Conservation (phyloP, 2,888 invertebrate species). For the Perizoma flavofasciatum region DNA sequence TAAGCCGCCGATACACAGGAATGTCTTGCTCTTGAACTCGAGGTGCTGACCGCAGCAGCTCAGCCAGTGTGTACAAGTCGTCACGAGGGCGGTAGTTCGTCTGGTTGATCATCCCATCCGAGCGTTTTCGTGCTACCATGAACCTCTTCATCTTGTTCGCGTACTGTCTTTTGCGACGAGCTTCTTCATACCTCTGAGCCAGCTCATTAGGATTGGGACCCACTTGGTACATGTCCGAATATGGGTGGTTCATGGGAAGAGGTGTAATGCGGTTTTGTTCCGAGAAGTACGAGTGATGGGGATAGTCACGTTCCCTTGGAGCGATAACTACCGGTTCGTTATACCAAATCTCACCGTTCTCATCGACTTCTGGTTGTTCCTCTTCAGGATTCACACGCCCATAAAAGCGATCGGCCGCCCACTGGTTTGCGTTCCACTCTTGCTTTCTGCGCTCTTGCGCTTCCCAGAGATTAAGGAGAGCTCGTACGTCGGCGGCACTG, state of each 20-base stretch:
- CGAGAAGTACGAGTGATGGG: conserved; percentile 75
- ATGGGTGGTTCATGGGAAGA: conserved; percentile 56
- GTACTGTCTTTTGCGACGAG: conserved; percentile 77
- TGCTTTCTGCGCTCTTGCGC: conserved; percentile 82
- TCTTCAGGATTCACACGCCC: conserved; percentile 72
- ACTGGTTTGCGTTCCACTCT: conserved; percentile 75
- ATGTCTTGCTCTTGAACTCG: conserved; percentile 82
- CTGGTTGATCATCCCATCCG: conserved; percentile 71
- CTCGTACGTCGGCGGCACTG: conserved; percentile 85
- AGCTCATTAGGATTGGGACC: conserved; percentile 72
- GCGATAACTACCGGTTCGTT: conserved; percentile 83
- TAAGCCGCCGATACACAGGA: conserved; percentile 85
- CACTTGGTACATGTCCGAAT: conserved; percentile 73
- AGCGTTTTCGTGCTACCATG: conserved; percentile 85
- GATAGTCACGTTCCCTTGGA: conserved; percentile 69
- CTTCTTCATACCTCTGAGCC: conserved; percentile 75
- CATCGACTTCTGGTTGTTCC: conserved; percentile 78
- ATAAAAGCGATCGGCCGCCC: conserved; percentile 70
- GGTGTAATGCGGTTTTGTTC: conserved; percentile 75
- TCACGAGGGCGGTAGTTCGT: conserved; percentile 79
- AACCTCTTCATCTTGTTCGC: conserved; percentile 83
- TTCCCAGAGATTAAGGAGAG: conserved; percentile 85
- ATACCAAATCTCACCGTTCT: conserved; percentile 84
- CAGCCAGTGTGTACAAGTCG: conserved; percentile 84
- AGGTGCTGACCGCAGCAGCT: conserved; percentile 81